Conservation (phyloP, 1,140 invertebrate genomes). For the Adelges cooleyi region DNA sequence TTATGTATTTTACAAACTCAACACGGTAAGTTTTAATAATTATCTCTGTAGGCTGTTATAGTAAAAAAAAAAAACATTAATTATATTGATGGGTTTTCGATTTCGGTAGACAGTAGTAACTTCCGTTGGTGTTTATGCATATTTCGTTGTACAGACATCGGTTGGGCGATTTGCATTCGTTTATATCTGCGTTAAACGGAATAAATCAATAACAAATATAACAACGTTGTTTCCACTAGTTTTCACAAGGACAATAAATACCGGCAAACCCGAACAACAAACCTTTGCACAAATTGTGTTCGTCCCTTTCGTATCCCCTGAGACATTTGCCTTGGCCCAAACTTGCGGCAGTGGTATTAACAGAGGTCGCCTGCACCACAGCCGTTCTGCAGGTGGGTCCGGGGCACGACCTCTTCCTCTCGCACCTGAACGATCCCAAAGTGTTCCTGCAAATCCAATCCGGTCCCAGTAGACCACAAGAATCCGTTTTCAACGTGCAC, state of each 20-base stretch:
- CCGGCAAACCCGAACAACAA: no score
- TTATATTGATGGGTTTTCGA: no score
- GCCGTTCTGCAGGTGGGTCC: neutral
- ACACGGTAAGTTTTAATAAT: no score
- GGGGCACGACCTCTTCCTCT: conserved; percentile 27
- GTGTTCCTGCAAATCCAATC: conserved; percentile 78
- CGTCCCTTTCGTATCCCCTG: neutral
- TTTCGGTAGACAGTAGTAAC: conserved; percentile 41
- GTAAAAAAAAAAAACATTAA: no score
- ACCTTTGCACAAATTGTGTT: conserved; percentile 1
- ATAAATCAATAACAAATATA: no score
- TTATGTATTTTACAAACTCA: no score
- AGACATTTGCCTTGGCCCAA: neutral
- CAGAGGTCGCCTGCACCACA: no score
- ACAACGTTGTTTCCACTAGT: no score
- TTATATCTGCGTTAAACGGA: conserved; percentile 7
- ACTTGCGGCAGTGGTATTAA: neutral
- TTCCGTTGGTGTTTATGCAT: conserved; percentile 83
- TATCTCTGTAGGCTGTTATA: no score
- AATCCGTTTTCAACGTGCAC: conserved; percentile 66
- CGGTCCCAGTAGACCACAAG: conserved; percentile 52
- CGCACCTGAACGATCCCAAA: conserved; percentile 49
- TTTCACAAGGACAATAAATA: no score
- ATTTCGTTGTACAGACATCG: conserved; percentile 57
- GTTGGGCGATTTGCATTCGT: conserved; percentile 15